A percentile compares a stretch with the other conserved stretches of the same genome.
Evolutionary conservation across 2,797 vertebrate genomes (phyloP).

Genomic region (Apogon hyalosoma): DNA sequence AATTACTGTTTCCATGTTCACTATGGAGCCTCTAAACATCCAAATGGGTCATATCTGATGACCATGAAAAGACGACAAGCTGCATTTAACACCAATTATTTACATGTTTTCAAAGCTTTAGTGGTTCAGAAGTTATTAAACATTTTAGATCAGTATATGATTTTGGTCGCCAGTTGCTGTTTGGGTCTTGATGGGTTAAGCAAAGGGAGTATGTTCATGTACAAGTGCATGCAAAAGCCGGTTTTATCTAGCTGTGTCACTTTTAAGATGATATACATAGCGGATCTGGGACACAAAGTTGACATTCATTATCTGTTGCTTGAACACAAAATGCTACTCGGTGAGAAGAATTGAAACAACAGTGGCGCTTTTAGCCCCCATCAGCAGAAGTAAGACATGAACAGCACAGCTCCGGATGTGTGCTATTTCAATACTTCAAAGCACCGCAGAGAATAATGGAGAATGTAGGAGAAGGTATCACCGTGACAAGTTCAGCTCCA

Average conservation of each 20-base stretch:
- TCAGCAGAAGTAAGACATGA: slow-evolving; percentile 53
- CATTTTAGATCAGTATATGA: no score
- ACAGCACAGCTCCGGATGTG: slow-evolving; percentile 20
- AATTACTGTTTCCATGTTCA: no score
- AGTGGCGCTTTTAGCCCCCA: slow-evolving; percentile 28
- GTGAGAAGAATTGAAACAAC: slow-evolving; percentile 16
- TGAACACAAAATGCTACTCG: slow-evolving; percentile 16
- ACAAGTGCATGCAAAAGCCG: no score
- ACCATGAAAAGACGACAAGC: no score
- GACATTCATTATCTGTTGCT: not conserved
- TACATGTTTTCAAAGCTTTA: no score
- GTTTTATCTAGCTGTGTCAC: not conserved
- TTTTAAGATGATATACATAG: not conserved
- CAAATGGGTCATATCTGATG: no score
- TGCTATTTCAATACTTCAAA: slow-evolving; percentile 35
- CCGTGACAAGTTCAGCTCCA: not conserved
- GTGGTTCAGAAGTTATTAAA: no score
- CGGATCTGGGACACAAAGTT: not conserved
- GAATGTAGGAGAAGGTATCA: slow-evolving; percentile 50
- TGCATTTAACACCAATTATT: no score
- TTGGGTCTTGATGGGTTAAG: no score
- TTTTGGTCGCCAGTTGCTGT: no score
- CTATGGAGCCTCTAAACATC: no score
- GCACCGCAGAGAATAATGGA: slow-evolving; percentile 27
- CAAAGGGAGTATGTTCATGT: not conserved